Evolutionary conservation across 2,113 vertebrate species (phyloP), one percentile per base, ranked within the genome.

Genomic region (Cyrtonyx montezumae): DNA sequence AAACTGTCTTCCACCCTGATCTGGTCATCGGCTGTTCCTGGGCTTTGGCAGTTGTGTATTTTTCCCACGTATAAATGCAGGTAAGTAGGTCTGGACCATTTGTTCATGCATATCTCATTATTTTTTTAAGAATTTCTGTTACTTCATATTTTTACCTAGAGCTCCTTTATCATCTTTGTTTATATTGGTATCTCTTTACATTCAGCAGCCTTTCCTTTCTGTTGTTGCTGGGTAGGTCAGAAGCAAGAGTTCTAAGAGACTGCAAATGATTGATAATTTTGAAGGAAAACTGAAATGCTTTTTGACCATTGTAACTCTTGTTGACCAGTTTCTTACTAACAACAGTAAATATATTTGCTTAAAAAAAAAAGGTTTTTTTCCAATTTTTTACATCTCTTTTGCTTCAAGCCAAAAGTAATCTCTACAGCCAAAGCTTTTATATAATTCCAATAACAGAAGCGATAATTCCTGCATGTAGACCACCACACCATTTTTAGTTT

Each of bases 401-500:
- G 51, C 48, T 58, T 89, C 48, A 68, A 92, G 70, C 48, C 43
- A 43, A 18, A 74, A 10, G 0, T 58, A 80, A 15, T 91, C 70
- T 82, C 8, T n/a, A 40, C 2, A 65, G 43, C 14, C 46, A 70
- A 68, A 79, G 48, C 40, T 84, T 92, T 81, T 71, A 65, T 73
- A 36, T 2, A 66, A 75, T 49, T 91, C 62, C 63, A 89, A 6
- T 61, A 77, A 49, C 55, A 90, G 76, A 90, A 90, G 28, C 66
- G 79, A 79, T 73, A 76, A 88, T 16, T 14, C 18, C 30, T 71
- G 42, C 8, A 65, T 9, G n/a, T 0, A 67, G 21, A 87, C 5
- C 8, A 86, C 30, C 56, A 51, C 18, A 36, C 4, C 4, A 70
- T 59, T 75, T 46, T 51, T 20, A 81, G 42, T 21, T 30, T 59